Percentiles rank a stretch among this genome's conserved stretches.
phyloP scores from a whole-genome alignment of 1,140 invertebrate species.

The Panagrolaimus sp. region DNA sequence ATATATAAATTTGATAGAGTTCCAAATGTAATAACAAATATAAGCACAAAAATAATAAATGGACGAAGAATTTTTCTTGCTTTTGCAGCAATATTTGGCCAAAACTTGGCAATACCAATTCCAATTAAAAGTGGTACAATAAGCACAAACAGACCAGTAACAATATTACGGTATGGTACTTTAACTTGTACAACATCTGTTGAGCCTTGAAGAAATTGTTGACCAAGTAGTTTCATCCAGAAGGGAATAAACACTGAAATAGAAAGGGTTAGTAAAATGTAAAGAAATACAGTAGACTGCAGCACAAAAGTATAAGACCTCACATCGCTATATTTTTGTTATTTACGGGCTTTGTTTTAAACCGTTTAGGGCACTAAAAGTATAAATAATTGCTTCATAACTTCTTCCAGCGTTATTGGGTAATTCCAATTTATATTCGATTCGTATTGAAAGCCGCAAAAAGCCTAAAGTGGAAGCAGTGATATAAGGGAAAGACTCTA shows the following conservation, averaged over 20 bases:
- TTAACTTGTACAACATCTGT: slow-evolving; percentile 63
- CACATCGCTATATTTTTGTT: too few species aligned
- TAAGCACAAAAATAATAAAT: slow-evolving; percentile 73
- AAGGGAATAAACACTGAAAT: slow-evolving; percentile 78
- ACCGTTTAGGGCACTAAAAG: too few species aligned
- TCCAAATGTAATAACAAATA: slow-evolving; percentile 84
- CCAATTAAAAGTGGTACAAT: slow-evolving; percentile 77
- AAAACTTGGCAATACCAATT: slow-evolving; percentile 60
- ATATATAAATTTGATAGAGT: slow-evolving; percentile 82
- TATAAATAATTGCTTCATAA: too few species aligned
- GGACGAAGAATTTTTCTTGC: slow-evolving; percentile 72
- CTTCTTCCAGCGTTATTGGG: too few species aligned
- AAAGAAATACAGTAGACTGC: too few species aligned
- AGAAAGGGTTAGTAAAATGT: slow-evolving; percentile 14
- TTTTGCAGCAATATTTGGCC: slow-evolving; percentile 64
- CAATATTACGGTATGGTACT: slow-evolving; percentile 76
- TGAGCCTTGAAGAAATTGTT: slow-evolving; percentile 66
- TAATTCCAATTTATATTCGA: too few species aligned
- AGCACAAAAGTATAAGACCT: too few species aligned
- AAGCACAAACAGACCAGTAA: slow-evolving; percentile 70
- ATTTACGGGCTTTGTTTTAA: too few species aligned
- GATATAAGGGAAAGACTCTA: too few species aligned
- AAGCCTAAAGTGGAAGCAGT: too few species aligned
- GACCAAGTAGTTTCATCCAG: slow-evolving; percentile 88
- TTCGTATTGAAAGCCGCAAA: too few species aligned